phyloP scores from a whole-genome alignment of 2,113 vertebrate species.

The Zosterops borbonicus region DNA sequence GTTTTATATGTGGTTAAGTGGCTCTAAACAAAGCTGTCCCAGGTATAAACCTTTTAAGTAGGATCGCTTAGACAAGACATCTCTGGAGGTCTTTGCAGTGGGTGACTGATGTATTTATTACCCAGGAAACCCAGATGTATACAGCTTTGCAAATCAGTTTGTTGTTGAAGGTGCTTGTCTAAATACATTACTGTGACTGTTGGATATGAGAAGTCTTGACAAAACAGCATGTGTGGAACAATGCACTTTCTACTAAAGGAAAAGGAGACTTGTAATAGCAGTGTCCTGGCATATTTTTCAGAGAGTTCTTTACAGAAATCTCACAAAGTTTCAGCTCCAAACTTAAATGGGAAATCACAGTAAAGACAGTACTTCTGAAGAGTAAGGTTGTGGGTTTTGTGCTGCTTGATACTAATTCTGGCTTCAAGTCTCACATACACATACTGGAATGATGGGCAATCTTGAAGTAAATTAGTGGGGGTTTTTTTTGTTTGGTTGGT shows the following conservation, averaged over 20 bases:
- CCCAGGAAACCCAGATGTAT: neutral
- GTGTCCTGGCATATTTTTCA: neutral
- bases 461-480: neutral
- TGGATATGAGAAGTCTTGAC: neutral
- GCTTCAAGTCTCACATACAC: fast-evolving
- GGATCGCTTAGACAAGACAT: neutral
- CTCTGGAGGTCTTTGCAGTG: neutral
- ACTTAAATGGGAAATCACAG: neutral
- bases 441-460: neutral
- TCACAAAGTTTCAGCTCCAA: neutral
- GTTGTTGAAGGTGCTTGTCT: neutral
- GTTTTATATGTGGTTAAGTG: neutral
- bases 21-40: neutral
- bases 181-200: neutral
- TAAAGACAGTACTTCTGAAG: neutral
- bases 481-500: neutral
- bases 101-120: neutral
- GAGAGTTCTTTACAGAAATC: neutral
- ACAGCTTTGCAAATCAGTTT: neutral
- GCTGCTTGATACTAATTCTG: neutral
- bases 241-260: neutral
- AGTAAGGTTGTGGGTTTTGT: neutral
- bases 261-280: neutral
- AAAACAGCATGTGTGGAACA: neutral
- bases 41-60: neutral